These are phyloP conservation scores for Ptiloglossa arizonensis DNA, from an alignment of 1,140 invertebrate species.

Conservation along the genomic window DNA sequence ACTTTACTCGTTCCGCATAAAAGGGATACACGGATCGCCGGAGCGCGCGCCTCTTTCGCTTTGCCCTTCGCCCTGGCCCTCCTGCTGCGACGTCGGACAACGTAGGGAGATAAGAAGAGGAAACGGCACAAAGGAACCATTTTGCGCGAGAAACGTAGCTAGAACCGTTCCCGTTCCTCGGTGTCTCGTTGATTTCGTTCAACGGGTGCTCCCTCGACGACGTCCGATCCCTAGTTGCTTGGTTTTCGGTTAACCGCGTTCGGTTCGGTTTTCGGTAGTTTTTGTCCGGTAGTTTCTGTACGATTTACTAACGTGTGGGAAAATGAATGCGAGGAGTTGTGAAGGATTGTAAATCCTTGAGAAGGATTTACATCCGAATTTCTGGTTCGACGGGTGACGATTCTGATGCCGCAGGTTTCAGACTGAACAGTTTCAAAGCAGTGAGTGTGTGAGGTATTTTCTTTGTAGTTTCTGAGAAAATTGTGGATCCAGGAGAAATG, in stretches of 20 bases:
- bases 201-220: background rate
- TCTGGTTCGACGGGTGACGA: no score
- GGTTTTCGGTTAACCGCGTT: background rate
- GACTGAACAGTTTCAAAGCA: no score
- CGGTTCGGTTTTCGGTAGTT: background rate
- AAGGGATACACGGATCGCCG: conserved; percentile 53
- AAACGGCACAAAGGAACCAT: conserved; percentile 11
- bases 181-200: background rate
- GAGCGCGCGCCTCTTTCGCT: conserved; percentile 23
- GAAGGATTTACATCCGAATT: no score
- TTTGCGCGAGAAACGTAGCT: conserved; percentile 7
- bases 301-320: no score
- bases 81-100: conserved; percentile 40
- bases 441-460: no score
- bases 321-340: no score
- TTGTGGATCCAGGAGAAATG: no score
- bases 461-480: no score
- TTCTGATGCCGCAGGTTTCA: no score
- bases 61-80: conserved; percentile 35
- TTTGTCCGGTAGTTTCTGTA: no score
- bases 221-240: background rate
- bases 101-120: conserved; percentile 17
- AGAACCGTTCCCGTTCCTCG: conserved; percentile 1
- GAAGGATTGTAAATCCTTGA: no score
- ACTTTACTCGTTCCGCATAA: conserved; percentile 58